phyloP scores from a whole-genome alignment of 2,888 invertebrate genomes.

The Andrena praecox region DNA sequence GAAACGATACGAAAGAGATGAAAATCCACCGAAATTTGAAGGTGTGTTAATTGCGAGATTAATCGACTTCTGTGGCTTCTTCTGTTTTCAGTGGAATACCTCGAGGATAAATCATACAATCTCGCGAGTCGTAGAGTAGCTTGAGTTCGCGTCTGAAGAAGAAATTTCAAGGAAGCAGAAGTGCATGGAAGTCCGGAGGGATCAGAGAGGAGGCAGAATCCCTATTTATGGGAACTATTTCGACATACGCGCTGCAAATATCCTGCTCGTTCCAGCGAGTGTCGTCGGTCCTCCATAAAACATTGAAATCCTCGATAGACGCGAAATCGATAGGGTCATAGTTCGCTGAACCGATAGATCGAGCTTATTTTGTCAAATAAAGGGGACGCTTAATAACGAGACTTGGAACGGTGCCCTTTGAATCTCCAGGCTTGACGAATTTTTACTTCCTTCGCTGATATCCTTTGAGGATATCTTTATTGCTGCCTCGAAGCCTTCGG shows the following conservation, averaged over 20 bases:
- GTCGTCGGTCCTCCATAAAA: constrained; percentile 67
- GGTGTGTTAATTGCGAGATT: background rate
- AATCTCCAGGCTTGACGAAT: constrained; percentile 20
- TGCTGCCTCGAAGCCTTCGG: background rate
- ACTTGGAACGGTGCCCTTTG: constrained; percentile 54
- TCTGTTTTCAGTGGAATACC: background rate
- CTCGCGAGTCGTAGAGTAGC: background rate
- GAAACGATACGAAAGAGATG: background rate
- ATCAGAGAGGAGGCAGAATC: constrained; percentile 61
- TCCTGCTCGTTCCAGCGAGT: constrained; percentile 53
- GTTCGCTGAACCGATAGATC: constrained; percentile 48
- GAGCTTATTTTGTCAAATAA: constrained; percentile 59
- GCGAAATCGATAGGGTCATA: constrained; percentile 59
- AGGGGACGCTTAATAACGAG: constrained; percentile 54
- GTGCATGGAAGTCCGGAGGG: constrained; percentile 39
- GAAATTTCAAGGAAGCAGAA: constrained; percentile 3
- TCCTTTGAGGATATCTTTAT: constrained; percentile 29
- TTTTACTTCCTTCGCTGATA: constrained; percentile 12
- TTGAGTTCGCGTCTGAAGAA: background rate
- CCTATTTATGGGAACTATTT: constrained; percentile 75
- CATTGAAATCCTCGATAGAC: constrained; percentile 70
- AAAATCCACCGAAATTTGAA: background rate
- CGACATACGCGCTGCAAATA: constrained; percentile 68
- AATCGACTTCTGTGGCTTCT: background rate
- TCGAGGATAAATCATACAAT: background rate